Conservation (phyloP, 1,140 invertebrate genomes). For the Diachasmimorpha longicaudata region DNA sequence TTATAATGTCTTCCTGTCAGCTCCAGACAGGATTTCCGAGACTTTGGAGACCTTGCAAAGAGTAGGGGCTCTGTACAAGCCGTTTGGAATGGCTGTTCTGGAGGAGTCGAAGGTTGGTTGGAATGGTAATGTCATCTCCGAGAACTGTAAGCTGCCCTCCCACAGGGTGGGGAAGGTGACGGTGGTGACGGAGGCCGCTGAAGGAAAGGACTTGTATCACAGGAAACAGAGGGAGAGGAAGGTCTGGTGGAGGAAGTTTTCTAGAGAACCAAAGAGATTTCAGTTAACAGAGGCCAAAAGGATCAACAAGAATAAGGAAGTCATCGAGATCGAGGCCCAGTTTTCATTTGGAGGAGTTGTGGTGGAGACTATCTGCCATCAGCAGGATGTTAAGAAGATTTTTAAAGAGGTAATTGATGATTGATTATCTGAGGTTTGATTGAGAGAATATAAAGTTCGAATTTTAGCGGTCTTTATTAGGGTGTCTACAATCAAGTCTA, state of each 20-base stretch:
- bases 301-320: constrained; percentile 52
- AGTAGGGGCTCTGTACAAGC: constrained; percentile 48
- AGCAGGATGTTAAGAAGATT: constrained; percentile 43
- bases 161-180: constrained; percentile 49
- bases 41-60: constrained; percentile 50
- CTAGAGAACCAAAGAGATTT: constrained; percentile 50
- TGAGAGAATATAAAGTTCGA: too few relatives aligned
- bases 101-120: constrained; percentile 45
- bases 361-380: constrained; percentile 48
- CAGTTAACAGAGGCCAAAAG: constrained; percentile 45
- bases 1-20: constrained; percentile 61
- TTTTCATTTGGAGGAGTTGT: constrained; percentile 53
- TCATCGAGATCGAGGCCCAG: constrained; percentile 47
- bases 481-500: too few relatives aligned
- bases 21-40: constrained; percentile 43
- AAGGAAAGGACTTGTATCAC: constrained; percentile 65
- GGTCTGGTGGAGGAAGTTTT: constrained; percentile 78
- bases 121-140: constrained; percentile 39
- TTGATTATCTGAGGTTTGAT: too few relatives aligned
- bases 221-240: constrained; percentile 76
- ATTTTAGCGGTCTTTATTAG: too few relatives aligned
- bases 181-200: constrained; percentile 37
- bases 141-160: constrained; percentile 26
- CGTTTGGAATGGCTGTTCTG: constrained; percentile 65
- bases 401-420: constrained; percentile 37